phyloP scores from a whole-genome alignment of 2,888 invertebrate species.

The Sicus ferrugineus region DNA sequence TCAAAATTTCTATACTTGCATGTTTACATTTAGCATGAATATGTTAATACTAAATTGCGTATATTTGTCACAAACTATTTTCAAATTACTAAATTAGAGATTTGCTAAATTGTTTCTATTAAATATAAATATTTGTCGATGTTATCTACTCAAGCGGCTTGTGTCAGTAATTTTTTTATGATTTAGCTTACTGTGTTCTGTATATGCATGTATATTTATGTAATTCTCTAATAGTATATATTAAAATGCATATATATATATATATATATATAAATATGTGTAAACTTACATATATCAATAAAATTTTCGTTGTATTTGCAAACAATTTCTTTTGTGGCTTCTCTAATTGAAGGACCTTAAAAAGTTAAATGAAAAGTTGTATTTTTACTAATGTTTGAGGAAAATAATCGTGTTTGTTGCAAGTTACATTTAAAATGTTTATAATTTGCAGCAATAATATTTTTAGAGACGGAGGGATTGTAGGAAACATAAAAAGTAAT shows the following conservation, averaged over 20 bases:
- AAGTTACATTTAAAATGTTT: too few species aligned
- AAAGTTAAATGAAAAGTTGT: too few species aligned
- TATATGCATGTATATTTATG: not conserved
- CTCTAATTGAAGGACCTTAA: too few species aligned
- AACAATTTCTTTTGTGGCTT: too few species aligned
- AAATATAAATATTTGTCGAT: not conserved
- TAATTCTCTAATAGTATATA: not conserved
- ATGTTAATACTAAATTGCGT: not conserved
- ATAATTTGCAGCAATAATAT: too few species aligned
- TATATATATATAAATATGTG: not conserved
- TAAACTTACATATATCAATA: not conserved
- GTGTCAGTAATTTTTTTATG: not conserved
- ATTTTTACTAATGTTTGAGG: too few species aligned
- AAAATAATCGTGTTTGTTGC: too few species aligned
- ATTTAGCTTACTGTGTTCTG: not conserved
- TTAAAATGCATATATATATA: not conserved
- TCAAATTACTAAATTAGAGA: too few species aligned
- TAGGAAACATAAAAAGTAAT: too few species aligned
- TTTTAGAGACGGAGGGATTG: too few species aligned
- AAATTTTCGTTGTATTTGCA: too few species aligned
- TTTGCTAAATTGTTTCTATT: too few species aligned
- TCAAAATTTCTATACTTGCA: slow-evolving; percentile 38
- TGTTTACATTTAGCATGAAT: slow-evolving; percentile 43
- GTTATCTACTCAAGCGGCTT: not conserved
- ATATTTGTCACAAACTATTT: slow-evolving; percentile 26